Percentiles rank a stretch among this genome's conserved stretches.
These are phyloP conservation scores for Drosophila equinoxialis DNA, from an alignment of 1,140 invertebrate genomes.

Conservation along the genomic window DNA sequence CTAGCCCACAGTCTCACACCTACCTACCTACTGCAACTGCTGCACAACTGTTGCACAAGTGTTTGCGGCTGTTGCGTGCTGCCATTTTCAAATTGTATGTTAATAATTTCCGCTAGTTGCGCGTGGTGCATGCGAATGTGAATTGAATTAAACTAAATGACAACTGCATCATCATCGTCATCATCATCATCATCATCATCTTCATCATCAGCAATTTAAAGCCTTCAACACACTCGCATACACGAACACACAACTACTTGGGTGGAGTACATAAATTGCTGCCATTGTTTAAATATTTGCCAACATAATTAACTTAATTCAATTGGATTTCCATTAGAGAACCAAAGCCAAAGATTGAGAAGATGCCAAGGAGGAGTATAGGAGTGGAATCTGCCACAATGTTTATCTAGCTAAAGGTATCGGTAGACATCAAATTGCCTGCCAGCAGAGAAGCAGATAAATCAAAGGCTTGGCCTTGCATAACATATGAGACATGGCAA, in stretches of 20 bases:
- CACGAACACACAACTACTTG: not conserved
- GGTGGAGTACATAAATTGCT: conserved; percentile 64
- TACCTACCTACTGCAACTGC: not conserved
- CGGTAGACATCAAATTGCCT: conserved; percentile 31
- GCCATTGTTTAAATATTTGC: conserved; percentile 83
- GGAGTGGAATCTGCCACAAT: conserved; percentile 34
- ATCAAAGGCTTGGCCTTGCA: conserved; percentile 66
- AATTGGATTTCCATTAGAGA: conserved; percentile 81
- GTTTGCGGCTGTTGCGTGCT: conserved; percentile 35
- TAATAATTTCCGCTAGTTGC: conserved; percentile 43
- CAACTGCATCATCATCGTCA: conserved; percentile 28
- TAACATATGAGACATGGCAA: conserved; percentile 61
- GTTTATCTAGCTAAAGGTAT: conserved; percentile 68
- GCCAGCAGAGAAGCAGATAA: conserved; percentile 31
- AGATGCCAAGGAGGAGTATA: conserved; percentile 5
- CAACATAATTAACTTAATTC: conserved; percentile 83
- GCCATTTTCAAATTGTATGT: conserved; percentile 24
- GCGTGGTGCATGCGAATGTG: conserved; percentile 33
- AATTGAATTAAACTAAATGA: conserved; percentile 68
- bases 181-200: conserved; percentile 10
- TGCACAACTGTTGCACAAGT: conserved; percentile 55
- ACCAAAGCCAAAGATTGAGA: conserved; percentile 38
- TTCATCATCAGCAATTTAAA: conserved; percentile 47
- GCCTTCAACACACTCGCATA: conserved; percentile 9
- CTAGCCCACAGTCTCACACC: not conserved